phyloP scores from a whole-genome alignment of 1,140 invertebrate species.

The Apis dorsata region DNA sequence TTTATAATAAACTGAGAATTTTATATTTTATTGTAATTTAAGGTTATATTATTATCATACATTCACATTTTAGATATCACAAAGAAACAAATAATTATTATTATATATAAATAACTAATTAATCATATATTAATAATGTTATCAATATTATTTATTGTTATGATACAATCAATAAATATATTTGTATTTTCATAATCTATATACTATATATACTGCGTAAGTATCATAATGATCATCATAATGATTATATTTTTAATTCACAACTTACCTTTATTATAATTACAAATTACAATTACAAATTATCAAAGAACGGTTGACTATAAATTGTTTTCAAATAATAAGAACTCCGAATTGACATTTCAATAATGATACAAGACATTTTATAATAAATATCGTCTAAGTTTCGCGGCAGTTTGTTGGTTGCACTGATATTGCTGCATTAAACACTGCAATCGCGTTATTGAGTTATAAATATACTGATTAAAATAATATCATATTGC shows the following conservation, averaged over 20 bases:
- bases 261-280: background rate
- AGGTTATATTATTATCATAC: slow-evolving; percentile 25
- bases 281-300: slow-evolving; percentile 30
- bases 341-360: slow-evolving; percentile 47
- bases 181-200: slow-evolving; percentile 29
- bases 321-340: slow-evolving; percentile 43
- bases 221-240: background rate
- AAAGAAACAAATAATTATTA: background rate
- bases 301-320: slow-evolving; percentile 31
- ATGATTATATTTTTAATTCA: background rate
- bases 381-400: slow-evolving; percentile 27
- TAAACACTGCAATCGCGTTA: background rate
- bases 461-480: background rate
- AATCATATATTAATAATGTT: background rate
- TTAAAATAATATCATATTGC: background rate
- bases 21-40: background rate
- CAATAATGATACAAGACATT: slow-evolving; percentile 43
- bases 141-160: background rate
- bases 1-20: background rate
- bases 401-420: slow-evolving; percentile 37
- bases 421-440: slow-evolving; percentile 30
- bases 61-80: background rate
- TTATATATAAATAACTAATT: background rate
- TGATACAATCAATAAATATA: background rate
- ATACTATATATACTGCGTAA: background rate